These are phyloP conservation scores for Scortum barcoo DNA, from an alignment of 2,113 vertebrate genomes.

Conservation along the genomic window DNA sequence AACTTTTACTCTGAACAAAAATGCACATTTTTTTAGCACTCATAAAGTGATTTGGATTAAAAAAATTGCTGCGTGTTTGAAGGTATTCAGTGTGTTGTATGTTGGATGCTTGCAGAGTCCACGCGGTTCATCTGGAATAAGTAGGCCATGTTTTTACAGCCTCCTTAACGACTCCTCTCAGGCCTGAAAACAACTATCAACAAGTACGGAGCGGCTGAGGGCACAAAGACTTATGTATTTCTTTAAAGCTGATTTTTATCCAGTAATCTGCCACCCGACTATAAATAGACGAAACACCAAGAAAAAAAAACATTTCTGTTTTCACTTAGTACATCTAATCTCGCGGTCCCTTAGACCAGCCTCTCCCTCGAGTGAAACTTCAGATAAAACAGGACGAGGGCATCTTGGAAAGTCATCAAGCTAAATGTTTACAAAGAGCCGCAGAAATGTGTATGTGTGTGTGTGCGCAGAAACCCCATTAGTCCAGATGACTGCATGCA, in stretches of 20 bases:
- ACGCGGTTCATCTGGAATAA: not conserved
- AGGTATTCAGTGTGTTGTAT: not conserved
- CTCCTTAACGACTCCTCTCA: conserved; percentile 35
- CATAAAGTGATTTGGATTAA: not conserved
- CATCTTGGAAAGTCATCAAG: conserved; percentile 81
- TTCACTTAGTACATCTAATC: conserved; percentile 74
- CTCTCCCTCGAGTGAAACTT: conserved; percentile 52
- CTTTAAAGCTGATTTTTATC: not conserved
- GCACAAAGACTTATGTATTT: not conserved
- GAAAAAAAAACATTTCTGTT: conserved; percentile 59
- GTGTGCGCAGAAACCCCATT: conserved; percentile 63
- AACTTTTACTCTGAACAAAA: not conserved
- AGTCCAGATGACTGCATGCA: conserved; percentile 17
- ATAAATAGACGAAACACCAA: conserved; percentile 71
- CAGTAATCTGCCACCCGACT: conserved; percentile 55
- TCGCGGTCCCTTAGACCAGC: conserved; percentile 34
- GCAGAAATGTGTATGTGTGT: conserved; percentile 58
- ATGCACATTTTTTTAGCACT: not conserved
- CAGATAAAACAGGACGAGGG: conserved; percentile 76
- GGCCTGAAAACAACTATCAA: conserved; percentile 33
- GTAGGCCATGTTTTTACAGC: conserved; percentile 38
- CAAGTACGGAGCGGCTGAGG: not conserved
- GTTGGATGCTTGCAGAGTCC: not conserved
- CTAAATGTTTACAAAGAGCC: conserved; percentile 81
- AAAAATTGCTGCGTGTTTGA: no score